phyloP scores from a whole-genome alignment of 2,888 invertebrate genomes.

The Microplitis manilae region DNA sequence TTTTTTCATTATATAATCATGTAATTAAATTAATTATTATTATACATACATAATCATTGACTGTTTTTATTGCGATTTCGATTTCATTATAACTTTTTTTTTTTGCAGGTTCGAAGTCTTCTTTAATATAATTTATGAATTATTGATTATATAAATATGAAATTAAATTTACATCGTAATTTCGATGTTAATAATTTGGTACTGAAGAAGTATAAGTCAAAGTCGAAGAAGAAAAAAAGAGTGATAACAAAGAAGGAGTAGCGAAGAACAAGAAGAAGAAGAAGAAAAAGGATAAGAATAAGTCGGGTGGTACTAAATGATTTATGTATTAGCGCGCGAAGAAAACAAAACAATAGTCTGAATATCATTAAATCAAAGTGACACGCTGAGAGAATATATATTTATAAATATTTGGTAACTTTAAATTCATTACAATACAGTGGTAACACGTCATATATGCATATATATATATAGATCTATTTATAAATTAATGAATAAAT shows the following conservation, averaged over 20 bases:
- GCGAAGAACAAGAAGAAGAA: not conserved
- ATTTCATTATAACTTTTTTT: not conserved
- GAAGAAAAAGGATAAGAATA: not conserved
- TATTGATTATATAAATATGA: not conserved
- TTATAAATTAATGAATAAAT: not conserved
- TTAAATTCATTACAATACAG: not conserved
- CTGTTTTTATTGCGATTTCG: not conserved
- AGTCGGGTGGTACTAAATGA: not conserved
- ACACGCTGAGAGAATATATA: slow-evolving; percentile 11
- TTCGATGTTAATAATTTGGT: not conserved
- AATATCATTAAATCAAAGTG: slow-evolving; percentile 21
- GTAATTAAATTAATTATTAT: slow-evolving; percentile 12
- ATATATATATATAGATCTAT: not conserved
- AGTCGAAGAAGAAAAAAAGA: not conserved
- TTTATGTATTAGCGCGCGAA: slow-evolving; percentile 14
- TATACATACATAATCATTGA: not conserved
- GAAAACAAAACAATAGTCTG: slow-evolving; percentile 14
- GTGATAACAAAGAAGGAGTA: not conserved
- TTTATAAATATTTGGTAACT: slow-evolving; percentile 3
- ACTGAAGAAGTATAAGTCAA: not conserved
- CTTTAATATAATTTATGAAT: not conserved
- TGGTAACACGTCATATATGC: not conserved
- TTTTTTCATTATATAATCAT: not conserved
- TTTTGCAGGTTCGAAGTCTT: not conserved
- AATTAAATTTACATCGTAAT: not conserved